Conservation (phyloP, 2,797 vertebrate species). For the Dipus sagitta region DNA sequence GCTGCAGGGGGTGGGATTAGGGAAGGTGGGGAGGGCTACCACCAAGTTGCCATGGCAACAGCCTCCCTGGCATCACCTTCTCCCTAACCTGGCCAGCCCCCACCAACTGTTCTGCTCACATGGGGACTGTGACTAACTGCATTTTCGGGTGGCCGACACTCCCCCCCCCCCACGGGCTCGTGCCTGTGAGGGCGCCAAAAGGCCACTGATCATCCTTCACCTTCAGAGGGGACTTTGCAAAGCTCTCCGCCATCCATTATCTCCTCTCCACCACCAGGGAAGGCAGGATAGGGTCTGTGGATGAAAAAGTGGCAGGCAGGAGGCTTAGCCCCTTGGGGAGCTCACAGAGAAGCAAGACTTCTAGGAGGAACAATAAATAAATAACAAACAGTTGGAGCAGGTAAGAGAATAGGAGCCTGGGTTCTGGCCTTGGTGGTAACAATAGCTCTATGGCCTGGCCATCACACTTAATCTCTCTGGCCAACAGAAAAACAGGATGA, state of each 20-base stretch:
- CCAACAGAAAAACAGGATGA: not conserved
- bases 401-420: too few species aligned
- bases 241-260: slow-evolving; percentile 4
- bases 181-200: not conserved
- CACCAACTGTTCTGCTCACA: slow-evolving; percentile 75
- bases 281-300: not conserved
- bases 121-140: slow-evolving; percentile 69
- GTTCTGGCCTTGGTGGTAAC: not conserved
- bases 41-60: slow-evolving; percentile 80
- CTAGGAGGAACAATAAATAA: not conserved
- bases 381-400: not conserved
- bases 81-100: slow-evolving; percentile 75
- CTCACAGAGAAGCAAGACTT: not conserved
- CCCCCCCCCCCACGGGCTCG: slow-evolving; percentile 9
- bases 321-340: not conserved
- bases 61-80: slow-evolving; percentile 77
- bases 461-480: slow-evolving; percentile 16
- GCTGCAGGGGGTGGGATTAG: slow-evolving; percentile 76
- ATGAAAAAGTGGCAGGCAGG: not conserved
- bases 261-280: not conserved
- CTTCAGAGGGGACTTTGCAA: slow-evolving; percentile 19
- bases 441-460: not conserved
- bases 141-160: slow-evolving; percentile 58
- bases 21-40: slow-evolving; percentile 73
- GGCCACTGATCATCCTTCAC: slow-evolving; percentile 15